These are phyloP conservation scores for Tetraodon nigroviridis DNA, from an alignment of 2,113 vertebrate species.

Conservation along the genomic window DNA sequence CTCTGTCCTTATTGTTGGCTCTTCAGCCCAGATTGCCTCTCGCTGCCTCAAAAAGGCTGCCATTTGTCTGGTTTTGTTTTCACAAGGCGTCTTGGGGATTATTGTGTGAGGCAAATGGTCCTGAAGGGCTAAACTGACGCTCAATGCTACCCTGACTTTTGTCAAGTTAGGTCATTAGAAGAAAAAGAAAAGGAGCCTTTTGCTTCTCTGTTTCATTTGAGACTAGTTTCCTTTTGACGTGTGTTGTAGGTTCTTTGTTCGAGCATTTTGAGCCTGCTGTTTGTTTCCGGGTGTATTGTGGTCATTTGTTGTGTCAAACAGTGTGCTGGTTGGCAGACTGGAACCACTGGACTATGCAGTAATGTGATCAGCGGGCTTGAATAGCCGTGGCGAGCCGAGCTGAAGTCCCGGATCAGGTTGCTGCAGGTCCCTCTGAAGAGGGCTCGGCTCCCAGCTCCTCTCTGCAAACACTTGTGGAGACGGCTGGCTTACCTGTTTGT, in stretches of 20 bases:
- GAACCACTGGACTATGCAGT: constrained; percentile 43
- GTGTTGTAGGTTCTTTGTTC: constrained; percentile 24
- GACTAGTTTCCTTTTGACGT: too few relatives aligned
- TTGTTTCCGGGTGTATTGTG: constrained; percentile 20
- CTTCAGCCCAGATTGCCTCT: constrained; percentile 24
- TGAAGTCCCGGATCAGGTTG: constrained; percentile 64
- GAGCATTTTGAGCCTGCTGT: not conserved
- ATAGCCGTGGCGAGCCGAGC: constrained; percentile 50
- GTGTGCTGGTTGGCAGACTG: constrained; percentile 28
- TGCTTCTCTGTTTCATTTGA: too few relatives aligned
- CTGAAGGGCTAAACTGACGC: constrained; percentile 39
- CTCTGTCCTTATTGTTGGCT: constrained; percentile 24
- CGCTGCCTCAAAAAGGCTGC: constrained; percentile 26
- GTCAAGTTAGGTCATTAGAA: constrained; percentile 38
- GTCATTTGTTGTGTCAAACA: constrained; percentile 34
- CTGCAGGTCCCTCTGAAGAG: constrained; percentile 25
- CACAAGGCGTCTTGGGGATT: constrained; percentile 23
- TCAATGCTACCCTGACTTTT: constrained; percentile 42
- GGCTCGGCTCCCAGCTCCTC: constrained; percentile 1
- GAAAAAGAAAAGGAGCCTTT: constrained; percentile 1
- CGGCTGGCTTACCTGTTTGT: not conserved
- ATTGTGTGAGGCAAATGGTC: constrained; percentile 35
- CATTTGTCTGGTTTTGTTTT: constrained; percentile 41
- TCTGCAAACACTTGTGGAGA: constrained; percentile 21
- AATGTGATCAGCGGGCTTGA: constrained; percentile 63